Evolutionary conservation across 2,113 vertebrate genomes (phyloP), one percentile per base, ranked within the genome.

Genomic region (Phocoena phocoena): DNA sequence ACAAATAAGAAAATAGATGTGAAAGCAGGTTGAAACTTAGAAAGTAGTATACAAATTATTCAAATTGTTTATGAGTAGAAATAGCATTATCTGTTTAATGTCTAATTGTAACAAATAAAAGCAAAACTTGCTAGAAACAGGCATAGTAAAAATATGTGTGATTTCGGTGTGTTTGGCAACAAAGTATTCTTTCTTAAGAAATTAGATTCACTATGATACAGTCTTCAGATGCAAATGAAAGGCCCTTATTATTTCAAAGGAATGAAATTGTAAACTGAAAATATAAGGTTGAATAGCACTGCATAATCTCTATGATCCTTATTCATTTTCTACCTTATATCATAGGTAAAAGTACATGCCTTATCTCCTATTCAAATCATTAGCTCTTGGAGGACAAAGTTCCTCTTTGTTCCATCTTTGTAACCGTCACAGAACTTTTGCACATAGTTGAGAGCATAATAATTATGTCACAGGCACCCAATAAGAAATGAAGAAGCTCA

Each of bases 21-120:
- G 41, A 83, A 92, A 90, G 14, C 41, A 85, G 33, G 6, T 18
- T 88, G 71, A 91, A 23, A n/a, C 9, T 47, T 93, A 91, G 26
- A 71, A 93, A 93, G n/a, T 55, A 65, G 31, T 58, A 18, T 36
- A 44, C 1, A 90, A 58, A 14, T 44, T 55, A 86, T 90, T 88
- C 58, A 84, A 80, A 63, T 88, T 87, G 26, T 58, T 93, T 60
- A 81, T 38, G 82, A 44, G 20, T 86, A 76, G 79, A 65, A 81
- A 80, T 77, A 68, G 10, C 12, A 93, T 50, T 70, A 58, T 60
- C 18, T 68, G 31, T 83, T 90, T 79, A 88, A 71, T 17, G 5
- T 31, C 41, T 95, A 81, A 76, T 82, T 97, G 95, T 93, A 92
- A 91, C n/a, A 80, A 74, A 80, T 11, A 73, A 88, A 74, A 38